Conservation (phyloP, 2,888 invertebrate species). For the Acrobasis repandana region DNA sequence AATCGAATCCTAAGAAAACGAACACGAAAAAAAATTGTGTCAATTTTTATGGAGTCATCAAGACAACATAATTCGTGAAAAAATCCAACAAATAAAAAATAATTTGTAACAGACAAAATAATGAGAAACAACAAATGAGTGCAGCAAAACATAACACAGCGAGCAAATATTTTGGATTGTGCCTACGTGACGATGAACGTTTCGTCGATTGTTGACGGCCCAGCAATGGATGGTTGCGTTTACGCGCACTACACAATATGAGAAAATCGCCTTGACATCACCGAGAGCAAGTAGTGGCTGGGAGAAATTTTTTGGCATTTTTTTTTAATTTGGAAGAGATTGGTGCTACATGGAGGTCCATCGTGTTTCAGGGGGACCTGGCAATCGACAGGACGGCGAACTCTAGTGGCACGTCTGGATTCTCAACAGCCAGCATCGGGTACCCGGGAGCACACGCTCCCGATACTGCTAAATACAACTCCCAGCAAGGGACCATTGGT, state of each 20-base stretch:
- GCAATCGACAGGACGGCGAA: conserved; percentile 87
- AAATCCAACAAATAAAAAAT: not conserved
- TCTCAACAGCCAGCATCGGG: conserved; percentile 72
- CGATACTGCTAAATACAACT: conserved; percentile 77
- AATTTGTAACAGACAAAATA: conserved; percentile 10
- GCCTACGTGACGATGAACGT: conserved; percentile 56
- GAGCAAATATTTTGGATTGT: conserved; percentile 17
- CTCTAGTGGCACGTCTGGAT: conserved; percentile 86
- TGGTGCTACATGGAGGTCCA: conserved; percentile 56
- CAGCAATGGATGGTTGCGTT: conserved; percentile 31
- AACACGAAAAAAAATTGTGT: not conserved
- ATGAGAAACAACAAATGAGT: conserved; percentile 22
- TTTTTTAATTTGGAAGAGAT: not conserved
- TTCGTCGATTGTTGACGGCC: conserved; percentile 65
- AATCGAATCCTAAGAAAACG: not conserved
- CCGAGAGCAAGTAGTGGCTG: not conserved
- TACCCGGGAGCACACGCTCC: conserved; percentile 76
- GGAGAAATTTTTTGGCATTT: not conserved
- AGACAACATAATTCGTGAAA: not conserved
- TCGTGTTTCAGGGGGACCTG: conserved; percentile 85
- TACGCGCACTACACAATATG: conserved; percentile 62
- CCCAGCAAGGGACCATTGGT: conserved; percentile 78
- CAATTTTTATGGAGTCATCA: not conserved
- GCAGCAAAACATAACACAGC: conserved; percentile 5
- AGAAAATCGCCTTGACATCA: conserved; percentile 43